Base-by-base conservation (phyloP, 2,888 invertebrate species). In the Girardia tigrina region DNA sequence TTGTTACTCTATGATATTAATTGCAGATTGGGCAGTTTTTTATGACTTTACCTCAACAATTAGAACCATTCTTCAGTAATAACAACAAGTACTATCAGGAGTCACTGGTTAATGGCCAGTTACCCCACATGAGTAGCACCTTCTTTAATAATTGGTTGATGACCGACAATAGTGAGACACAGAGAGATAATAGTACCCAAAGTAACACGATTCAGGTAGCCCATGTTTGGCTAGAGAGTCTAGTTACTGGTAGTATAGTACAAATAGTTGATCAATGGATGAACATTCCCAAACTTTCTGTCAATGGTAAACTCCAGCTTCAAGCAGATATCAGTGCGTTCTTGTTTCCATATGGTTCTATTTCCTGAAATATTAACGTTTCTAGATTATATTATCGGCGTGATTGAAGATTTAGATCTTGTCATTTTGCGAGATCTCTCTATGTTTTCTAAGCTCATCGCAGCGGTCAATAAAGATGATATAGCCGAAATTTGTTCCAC, bases 41-140 rank as follows among this genome's bases (percentile, higher is more conserved):
- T n/a, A 56, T 56, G 56, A 56, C 56, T 20, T 56, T 56, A 23
- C 56, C 56, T 56, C 56, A 56, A n/a, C 56, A 56, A 56, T 56
- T 56, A 23, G 56, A 56, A 56, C 56, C 56, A 56, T 56, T 56
- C 23, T 56, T 56, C 56, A 4, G 23, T 56, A 12, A 23, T 16
- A 56, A 56, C 23, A 23, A 56, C n/a, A 56, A 56, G 23, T 56
- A 56, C n/a, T 56, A 56, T 16, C 56, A 56, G n/a, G 56, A 56
- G 23, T 56, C 56, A n/a, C n/a, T 56, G n/a, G 23, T n/a, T 12
- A 56, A 56, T 16, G 56, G 56, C 16, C 56, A 56, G n/a, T 56
- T 56, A 23, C 56, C 56, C 8, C n/a, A 56, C n/a, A 56, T 56
- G 56, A 56, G 56, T 56, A 23, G 23, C 23, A 23, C 56, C n/a